Conservation (phyloP, 37 sponge, comb jelly and placozoan species). For the Petrosia ficiformis region DNA sequence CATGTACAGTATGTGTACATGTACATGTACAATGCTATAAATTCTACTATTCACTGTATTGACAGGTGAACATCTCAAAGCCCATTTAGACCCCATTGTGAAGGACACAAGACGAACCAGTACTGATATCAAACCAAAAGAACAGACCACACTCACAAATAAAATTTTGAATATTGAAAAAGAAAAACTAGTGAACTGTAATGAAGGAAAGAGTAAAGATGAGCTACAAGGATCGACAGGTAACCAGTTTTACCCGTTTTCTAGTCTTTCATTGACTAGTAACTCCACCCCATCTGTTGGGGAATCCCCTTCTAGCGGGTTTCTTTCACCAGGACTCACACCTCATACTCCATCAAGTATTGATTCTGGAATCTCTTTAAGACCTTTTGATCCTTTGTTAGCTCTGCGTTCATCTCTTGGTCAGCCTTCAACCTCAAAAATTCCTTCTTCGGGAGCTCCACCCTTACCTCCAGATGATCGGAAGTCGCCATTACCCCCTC, state of each 20-base stretch:
- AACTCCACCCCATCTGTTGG: too few species aligned
- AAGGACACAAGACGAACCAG: constrained; percentile 21
- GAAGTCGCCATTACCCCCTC: constrained; percentile 36
- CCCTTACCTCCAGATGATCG: constrained; percentile 40
- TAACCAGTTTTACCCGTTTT: too few species aligned
- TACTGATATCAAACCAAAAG: too few species aligned
- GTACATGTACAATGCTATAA: neutral
- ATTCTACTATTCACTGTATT: neutral
- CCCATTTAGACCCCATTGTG: constrained; percentile 43
- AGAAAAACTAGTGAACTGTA: too few species aligned
- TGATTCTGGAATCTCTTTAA: constrained; percentile 51
- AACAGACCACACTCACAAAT: too few species aligned
- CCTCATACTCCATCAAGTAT: constrained; percentile 43
- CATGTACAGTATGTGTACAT: neutral
- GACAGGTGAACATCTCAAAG: constrained; percentile 51
- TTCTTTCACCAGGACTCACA: too few species aligned
- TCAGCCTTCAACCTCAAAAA: neutral
- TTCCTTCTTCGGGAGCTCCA: constrained; percentile 20
- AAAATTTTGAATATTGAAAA: too few species aligned
- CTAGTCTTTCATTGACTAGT: too few species aligned
- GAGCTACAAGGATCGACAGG: too few species aligned
- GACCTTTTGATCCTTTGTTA: neutral
- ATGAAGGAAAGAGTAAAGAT: too few species aligned
- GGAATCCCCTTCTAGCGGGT: too few species aligned
- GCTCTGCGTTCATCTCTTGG: neutral